Base-by-base conservation (phyloP, 1,140 invertebrate species). In the Drosophila nasuta region DNA sequence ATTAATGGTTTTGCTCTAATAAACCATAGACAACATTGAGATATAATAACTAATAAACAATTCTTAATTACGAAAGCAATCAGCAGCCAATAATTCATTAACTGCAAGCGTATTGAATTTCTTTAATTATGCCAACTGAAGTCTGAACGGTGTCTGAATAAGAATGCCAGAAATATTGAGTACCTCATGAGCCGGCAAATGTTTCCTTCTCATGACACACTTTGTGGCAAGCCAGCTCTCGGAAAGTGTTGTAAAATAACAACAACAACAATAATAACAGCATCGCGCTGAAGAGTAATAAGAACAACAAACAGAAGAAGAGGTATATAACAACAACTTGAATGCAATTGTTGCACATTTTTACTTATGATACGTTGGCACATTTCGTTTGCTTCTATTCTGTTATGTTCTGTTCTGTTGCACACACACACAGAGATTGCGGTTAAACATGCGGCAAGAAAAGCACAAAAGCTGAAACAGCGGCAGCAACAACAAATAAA, bases 341-440 rank as follows among this genome's bases (percentile, higher is more conserved):
- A 65, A 49, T 68, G 65, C 60, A 69, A 75, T 81, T 71, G 49
- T 74, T 75, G 72, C 58, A 58, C 72, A 75, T 75, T 75, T 75
- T 28, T 63, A 46, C 66, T 70, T 75, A 71, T 71, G 73, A 71
- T 71, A 71, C 60, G 67, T 67, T 79, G 70, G 69, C 68, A 76
- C 64, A 76, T 76, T 79, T 79, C 60, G 72, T 58, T 43, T 43
- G 63, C 66, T 58, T 71, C 41, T 64, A 17, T 13, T 56, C 57
- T 33, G 59, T 17, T 56, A 49, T 33, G 59, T 67, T 58, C 66
- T 33, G 59, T 67, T 58, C 66, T 52, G 62, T 66, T 43, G 59
- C 51, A 77, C 67, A 66, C 43, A 66, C 43, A 68, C 35, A 78
- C 43, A 68, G 30, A 78, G 74, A 83, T 85, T 83, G 79, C 73